Evolutionary conservation across 2,888 invertebrate genomes (phyloP).

Genomic region (Spicauda simplicius): DNA sequence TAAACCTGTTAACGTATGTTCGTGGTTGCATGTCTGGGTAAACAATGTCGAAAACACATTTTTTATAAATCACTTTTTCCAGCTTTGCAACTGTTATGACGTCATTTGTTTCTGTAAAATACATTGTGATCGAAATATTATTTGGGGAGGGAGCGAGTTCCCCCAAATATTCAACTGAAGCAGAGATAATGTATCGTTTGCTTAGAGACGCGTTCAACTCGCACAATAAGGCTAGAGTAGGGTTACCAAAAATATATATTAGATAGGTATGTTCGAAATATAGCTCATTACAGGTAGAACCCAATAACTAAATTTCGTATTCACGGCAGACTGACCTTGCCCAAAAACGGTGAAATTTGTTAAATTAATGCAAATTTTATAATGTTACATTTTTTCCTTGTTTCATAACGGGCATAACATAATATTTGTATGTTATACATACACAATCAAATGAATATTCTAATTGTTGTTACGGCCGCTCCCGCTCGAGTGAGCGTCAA

Average conservation of each 20-base stretch:
- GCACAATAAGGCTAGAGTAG: slow-evolving; percentile 32
- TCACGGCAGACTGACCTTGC: neutral
- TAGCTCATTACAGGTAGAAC: neutral
- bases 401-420: neutral
- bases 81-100: slow-evolving; percentile 54
- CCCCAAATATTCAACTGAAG: slow-evolving; percentile 68
- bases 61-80: slow-evolving; percentile 13
- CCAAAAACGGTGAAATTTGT: neutral
- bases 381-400: neutral
- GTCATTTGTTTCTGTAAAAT: slow-evolving; percentile 67
- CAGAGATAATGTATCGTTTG: slow-evolving; percentile 63
- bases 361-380: neutral
- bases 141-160: slow-evolving; percentile 57
- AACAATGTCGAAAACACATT: neutral
- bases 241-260: slow-evolving; percentile 16
- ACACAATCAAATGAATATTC: slow-evolving; percentile 6
- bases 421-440: neutral
- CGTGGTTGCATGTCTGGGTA: neutral
- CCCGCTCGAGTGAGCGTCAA: slow-evolving; percentile 15
- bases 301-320: neutral
- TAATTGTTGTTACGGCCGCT: slow-evolving; percentile 11
- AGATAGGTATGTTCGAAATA: too few relatives aligned
- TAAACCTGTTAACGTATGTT: too few relatives aligned
- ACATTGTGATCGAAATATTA: slow-evolving; percentile 67
- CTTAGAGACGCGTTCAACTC: slow-evolving; percentile 39